These are phyloP conservation scores for Tiaroga cobitis DNA, from an alignment of 2,797 vertebrate genomes.

Conservation along the genomic window DNA sequence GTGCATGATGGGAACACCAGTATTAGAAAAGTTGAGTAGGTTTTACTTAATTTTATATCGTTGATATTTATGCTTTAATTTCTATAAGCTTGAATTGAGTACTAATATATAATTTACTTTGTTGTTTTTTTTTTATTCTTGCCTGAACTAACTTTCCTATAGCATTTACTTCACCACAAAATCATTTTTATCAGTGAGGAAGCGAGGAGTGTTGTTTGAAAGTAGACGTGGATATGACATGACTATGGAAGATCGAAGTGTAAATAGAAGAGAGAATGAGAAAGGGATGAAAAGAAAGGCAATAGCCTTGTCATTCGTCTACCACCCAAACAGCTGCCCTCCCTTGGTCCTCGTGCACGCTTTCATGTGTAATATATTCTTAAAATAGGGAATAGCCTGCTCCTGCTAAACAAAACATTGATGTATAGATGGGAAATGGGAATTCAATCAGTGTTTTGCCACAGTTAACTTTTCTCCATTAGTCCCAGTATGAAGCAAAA, in stretches of 20 bases:
- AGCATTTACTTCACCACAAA: too few species aligned
- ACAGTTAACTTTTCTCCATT: conserved; percentile 64
- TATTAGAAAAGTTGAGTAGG: too few species aligned
- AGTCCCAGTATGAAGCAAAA: conserved; percentile 54
- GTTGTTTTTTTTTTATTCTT: too few species aligned
- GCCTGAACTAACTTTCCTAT: too few species aligned
- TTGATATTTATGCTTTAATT: too few species aligned
- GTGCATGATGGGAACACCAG: too few species aligned
- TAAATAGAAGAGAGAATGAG: background rate
- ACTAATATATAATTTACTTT: too few species aligned
- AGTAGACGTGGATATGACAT: background rate
- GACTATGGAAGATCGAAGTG: background rate
- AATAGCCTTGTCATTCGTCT: background rate
- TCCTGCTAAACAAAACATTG: conserved; percentile 64
- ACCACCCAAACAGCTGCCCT: conserved; percentile 28
- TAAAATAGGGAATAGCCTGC: conserved; percentile 47
- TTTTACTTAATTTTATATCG: too few species aligned
- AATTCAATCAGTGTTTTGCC: conserved; percentile 69
- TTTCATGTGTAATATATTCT: conserved; percentile 49
- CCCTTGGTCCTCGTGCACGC: background rate
- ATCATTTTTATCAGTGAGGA: background rate
- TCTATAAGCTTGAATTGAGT: too few species aligned
- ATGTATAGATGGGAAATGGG: conserved; percentile 66
- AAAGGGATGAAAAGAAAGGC: conserved; percentile 1
- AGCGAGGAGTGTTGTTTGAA: background rate